These are phyloP conservation scores for Budorcas taxicolor DNA, from an alignment of 2,113 vertebrate genomes.

Conservation along the genomic window DNA sequence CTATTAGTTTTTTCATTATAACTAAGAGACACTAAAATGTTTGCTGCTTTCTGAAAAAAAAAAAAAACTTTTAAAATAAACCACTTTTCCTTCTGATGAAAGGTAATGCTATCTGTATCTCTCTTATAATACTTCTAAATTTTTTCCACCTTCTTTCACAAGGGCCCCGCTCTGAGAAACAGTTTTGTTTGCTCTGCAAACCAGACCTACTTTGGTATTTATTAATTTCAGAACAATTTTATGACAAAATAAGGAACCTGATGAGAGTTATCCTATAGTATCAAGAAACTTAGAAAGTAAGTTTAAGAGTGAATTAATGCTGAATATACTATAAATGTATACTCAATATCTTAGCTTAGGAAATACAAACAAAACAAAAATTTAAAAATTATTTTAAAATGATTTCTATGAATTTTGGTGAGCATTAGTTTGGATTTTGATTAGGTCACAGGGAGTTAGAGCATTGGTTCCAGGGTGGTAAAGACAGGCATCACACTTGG, in stretches of 20 bases:
- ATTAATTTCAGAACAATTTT: background rate
- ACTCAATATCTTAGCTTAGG: background rate
- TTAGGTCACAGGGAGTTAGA: no score
- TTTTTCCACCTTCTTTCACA: background rate
- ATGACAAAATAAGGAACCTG: background rate
- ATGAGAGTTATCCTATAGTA: background rate
- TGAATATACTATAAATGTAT: background rate
- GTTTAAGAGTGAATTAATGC: background rate
- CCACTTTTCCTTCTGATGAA: background rate
- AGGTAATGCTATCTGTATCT: background rate
- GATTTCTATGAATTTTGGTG: background rate
- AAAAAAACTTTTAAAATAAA: background rate
- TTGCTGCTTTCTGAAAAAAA: background rate
- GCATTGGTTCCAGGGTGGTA: fast-evolving
- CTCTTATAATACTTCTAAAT: background rate
- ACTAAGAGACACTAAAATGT: background rate
- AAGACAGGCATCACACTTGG: fast-evolving
- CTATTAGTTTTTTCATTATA: background rate
- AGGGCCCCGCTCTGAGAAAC: fast-evolving
- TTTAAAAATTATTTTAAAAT: background rate
- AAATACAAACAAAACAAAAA: background rate
- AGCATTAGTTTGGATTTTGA: background rate
- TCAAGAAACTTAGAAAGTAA: background rate
- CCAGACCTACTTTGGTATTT: background rate
- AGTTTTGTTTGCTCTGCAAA: background rate